Percentiles rank a stretch among this genome's conserved stretches.
Conservation (phyloP, 1,140 invertebrate genomes). For the Mycetomoellerius zeteki region DNA sequence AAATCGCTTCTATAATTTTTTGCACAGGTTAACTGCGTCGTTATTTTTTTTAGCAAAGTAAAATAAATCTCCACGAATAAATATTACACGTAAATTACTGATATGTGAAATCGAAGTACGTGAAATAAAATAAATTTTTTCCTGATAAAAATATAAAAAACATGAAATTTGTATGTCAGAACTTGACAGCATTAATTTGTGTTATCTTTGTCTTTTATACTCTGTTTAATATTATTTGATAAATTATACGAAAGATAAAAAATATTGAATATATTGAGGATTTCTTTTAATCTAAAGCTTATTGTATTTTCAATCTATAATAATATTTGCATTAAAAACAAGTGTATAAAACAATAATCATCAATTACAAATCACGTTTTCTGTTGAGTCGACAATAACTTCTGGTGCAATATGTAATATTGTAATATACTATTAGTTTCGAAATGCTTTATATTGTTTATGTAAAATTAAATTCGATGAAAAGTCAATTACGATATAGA, state of each 20-base stretch:
- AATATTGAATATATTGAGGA: neutral
- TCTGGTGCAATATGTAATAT: neutral
- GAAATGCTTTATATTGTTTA: neutral
- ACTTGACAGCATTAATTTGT: neutral
- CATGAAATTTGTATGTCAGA: neutral
- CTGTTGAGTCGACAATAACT: neutral
- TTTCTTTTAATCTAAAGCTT: neutral
- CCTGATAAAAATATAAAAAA: neutral
- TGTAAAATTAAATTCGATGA: neutral
- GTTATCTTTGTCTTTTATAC: neutral
- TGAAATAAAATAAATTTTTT: neutral
- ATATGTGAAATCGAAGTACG: neutral
- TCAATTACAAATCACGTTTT: neutral
- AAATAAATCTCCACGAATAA: slow-evolving; percentile 12
- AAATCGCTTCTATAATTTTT: too few relatives aligned
- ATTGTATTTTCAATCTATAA: neutral
- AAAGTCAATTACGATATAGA: neutral
- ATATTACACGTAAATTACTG: neutral
- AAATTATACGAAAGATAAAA: neutral
- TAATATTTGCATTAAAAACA: neutral
- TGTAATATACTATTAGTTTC: neutral
- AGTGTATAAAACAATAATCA: neutral
- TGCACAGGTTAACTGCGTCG: too few relatives aligned
- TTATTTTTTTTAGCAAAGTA: neutral
- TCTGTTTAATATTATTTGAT: neutral